Evolutionary conservation across 2,888 invertebrate species (phyloP), one percentile per base, ranked within the genome.

Genomic region (Chloroclysta siterata): DNA sequence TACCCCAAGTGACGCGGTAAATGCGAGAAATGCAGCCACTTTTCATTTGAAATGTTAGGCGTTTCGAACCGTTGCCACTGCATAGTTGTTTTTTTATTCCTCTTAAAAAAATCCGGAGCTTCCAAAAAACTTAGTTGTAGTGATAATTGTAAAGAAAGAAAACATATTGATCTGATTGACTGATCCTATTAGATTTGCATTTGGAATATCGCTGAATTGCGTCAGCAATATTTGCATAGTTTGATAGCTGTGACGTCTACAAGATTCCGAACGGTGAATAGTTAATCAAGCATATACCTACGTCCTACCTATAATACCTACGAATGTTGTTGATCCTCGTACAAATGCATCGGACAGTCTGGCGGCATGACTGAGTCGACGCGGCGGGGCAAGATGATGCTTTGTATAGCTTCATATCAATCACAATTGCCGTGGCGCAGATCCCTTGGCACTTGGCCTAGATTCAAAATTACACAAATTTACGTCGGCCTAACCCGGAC

Each of bases 381-480:
- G 74, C 72, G 72, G 77, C 74, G 70, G 80, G 70, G 80, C 81
- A 80, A 82, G 85, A 81, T 83, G 84, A 72, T 81, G 79, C 79
- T 86, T 83, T 80, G 81, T 81, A 79, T 79, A 85, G 82, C 85
- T 82, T 90, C 88, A 89, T 90, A 93, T 92, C 90, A 91, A 93
- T 93, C 92, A 91, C 87, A 84, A 90, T 90, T 88, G 84, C 87
- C 83, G 83, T 80, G 83, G 80, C 83, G 83, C 83, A 87, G 85
- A 89, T 91, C 91, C 91, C 92, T 87, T 91, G 92, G 91, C 90
- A 90, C 90, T 91, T 90, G 91, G 90, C 92, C 92, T 91, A 87
- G 86, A 91, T 93, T 83, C 89, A 80, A 90, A 92, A 91, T 92
- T 90, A 93, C 89, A 89, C 89, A 89, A 92, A 91, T 91, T 93